phyloP scores from a whole-genome alignment of 2,888 invertebrate genomes.

The Rugalucina vietnamica region DNA sequence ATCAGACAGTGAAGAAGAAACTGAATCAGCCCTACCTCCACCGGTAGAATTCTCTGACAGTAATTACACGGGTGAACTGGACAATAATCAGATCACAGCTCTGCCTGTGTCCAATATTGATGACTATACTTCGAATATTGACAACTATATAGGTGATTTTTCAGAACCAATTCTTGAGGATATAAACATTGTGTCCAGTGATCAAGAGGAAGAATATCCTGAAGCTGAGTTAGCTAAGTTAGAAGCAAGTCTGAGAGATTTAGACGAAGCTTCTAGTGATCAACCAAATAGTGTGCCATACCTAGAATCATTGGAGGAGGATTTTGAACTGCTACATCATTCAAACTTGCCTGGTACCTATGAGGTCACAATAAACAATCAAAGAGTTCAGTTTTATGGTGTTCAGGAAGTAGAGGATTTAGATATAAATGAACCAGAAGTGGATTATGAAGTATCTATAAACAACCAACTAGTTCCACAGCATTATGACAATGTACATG shows the following conservation, averaged over 20 bases:
- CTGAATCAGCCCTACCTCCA: constrained; percentile 66
- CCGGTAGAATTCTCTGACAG: constrained; percentile 74
- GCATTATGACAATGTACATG: not conserved
- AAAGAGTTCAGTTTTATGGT: constrained; percentile 22
- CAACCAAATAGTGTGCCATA: constrained; percentile 7
- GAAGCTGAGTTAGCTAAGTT: constrained; percentile 3
- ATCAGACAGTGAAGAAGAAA: constrained; percentile 15
- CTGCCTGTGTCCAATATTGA: constrained; percentile 73
- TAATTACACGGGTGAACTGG: not conserved
- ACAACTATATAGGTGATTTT: not conserved
- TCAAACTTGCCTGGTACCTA: not conserved
- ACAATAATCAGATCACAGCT: not conserved
- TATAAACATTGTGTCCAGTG: constrained; percentile 17
- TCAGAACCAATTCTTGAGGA: constrained; percentile 36
- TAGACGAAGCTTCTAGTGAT: constrained; percentile 37
- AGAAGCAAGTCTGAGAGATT: constrained; percentile 38
- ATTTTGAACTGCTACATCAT: not conserved
- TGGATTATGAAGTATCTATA: constrained; percentile 17
- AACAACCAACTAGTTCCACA: not conserved
- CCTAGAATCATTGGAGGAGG: not conserved
- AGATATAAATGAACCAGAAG: constrained; percentile 21
- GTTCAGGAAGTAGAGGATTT: constrained; percentile 48
- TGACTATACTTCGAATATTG: constrained; percentile 45
- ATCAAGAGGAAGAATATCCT: constrained; percentile 20
- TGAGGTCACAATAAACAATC: not conserved